Evolutionary conservation across 2,888 invertebrate genomes (phyloP).

Genomic region (Melanargia galathea): DNA sequence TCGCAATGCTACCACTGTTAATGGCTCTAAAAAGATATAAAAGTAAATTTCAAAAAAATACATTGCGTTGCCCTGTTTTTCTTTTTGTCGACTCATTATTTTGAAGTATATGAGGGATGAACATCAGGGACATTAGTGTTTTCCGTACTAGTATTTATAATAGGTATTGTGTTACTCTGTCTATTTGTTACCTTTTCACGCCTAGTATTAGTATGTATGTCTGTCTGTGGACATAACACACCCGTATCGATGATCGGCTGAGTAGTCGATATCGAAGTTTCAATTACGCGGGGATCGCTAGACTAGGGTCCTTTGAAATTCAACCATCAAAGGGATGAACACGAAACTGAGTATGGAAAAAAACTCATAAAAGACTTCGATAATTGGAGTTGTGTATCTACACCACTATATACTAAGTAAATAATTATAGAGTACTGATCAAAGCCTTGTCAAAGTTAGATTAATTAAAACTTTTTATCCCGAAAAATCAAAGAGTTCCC

Average conservation of each 20-base stretch:
- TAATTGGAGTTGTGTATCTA: constrained; percentile 9
- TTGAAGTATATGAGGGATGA: not conserved
- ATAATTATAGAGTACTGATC: not conserved
- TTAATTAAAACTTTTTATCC: too few species aligned
- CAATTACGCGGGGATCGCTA: not conserved
- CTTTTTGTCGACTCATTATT: constrained; percentile 12
- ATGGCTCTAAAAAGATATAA: constrained; percentile 30
- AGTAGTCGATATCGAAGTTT: constrained; percentile 3
- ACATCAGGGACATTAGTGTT: not conserved
- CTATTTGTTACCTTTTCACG: too few species aligned
- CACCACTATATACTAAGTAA: too few species aligned
- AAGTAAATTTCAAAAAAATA: constrained; percentile 18
- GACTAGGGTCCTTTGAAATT: constrained; percentile 16
- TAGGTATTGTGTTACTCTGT: too few species aligned
- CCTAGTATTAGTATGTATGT: too few species aligned
- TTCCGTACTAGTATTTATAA: too few species aligned
- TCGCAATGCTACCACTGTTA: constrained; percentile 25
- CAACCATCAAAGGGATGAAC: constrained; percentile 15
- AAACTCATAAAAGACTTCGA: constrained; percentile 2
- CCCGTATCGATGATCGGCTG: not conserved
- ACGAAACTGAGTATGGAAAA: constrained; percentile 5
- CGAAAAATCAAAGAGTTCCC: too few species aligned
- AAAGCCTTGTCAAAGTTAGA: not conserved
- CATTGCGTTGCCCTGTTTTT: constrained; percentile 15
- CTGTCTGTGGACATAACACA: not conserved